Base-by-base conservation (phyloP, 2,113 vertebrate species). In the Drymodes brunneopygia region DNA sequence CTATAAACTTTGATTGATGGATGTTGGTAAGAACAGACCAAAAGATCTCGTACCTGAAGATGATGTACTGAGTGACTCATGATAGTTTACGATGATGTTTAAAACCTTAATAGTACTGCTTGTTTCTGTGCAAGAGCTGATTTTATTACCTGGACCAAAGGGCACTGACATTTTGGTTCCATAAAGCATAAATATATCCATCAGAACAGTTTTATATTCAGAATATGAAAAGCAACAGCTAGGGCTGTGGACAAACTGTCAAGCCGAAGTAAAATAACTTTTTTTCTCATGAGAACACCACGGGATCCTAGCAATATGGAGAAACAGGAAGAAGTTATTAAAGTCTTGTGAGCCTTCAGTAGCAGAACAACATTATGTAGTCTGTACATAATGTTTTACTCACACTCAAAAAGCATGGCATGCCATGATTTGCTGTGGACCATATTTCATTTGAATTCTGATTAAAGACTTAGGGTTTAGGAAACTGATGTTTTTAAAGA, bases 81-180 rank as follows among this genome's bases (percentile, higher is more conserved):
- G 91, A 93, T 91, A 71, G 90, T 97, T 98, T 98, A 97, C 14
- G 93, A 92, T 95, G 70, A 96, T 97, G 88, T 97, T 95, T 97
- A 97, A 97, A 92, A 64, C 74, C 86, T 96, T 96, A 97, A 97
- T 95, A 94, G 91, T 81, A 95, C 85, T 96, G 62, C 90, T 95
- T 95, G 87, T 97, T 97, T 97, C 84, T 84, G 91, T 86, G 66
- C 94, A 95, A 96, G 80, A 97, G 80, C 71, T 82, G 91, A 71
- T 97, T 97, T 98, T 97, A 97, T 96, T 96, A 88, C 92, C 89
- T 94, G 78, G 87, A 92, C 87, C 83, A 96, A 97, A 97, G 92
- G 92, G 81, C 78, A 92, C 62, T 94, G 95, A 90, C 67, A 96
- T 98, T 97, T 98, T 94, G 48, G 42, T 96, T 96, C 81, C 71